Percentiles rank a stretch among this genome's conserved stretches.
These are phyloP conservation scores for Agrotis ipsilon DNA, from an alignment of 2,888 invertebrate species.

Conservation along the genomic window DNA sequence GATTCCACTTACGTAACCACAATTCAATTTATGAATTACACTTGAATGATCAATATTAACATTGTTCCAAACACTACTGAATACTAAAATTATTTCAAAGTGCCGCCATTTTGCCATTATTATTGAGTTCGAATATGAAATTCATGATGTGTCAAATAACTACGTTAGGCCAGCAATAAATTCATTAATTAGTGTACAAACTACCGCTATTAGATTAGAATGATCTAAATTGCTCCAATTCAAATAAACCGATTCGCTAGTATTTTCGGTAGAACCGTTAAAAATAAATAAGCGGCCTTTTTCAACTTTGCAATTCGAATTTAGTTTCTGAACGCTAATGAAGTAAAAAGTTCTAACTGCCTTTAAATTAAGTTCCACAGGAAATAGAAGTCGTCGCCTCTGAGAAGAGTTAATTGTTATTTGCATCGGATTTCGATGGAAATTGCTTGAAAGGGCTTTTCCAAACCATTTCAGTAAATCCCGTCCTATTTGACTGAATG, in stretches of 20 bases:
- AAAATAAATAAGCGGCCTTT: constrained; percentile 28
- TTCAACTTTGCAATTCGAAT: constrained; percentile 37
- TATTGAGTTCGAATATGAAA: constrained; percentile 8
- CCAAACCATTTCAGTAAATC: constrained; percentile 14
- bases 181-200: constrained; percentile 17
- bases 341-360: constrained; percentile 50
- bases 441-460: constrained; percentile 30
- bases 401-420: constrained; percentile 51
- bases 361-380: constrained; percentile 48
- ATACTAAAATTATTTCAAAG: constrained; percentile 4
- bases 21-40: constrained; percentile 11
- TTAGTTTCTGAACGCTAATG: constrained; percentile 38
- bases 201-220: neutral
- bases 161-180: neutral
- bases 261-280: neutral
- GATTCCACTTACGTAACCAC: neutral
- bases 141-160: constrained; percentile 26
- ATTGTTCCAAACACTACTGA: constrained; percentile 5
- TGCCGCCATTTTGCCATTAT: constrained; percentile 9
- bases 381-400: constrained; percentile 40
- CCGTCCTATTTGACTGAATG: constrained; percentile 24
- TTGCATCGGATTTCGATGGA: constrained; percentile 54
- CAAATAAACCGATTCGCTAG: neutral
- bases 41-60: constrained; percentile 18
- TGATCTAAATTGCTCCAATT: neutral